These are phyloP conservation scores for Noctua fimbriata DNA, from an alignment of 2,888 invertebrate genomes.

Conservation along the genomic window DNA sequence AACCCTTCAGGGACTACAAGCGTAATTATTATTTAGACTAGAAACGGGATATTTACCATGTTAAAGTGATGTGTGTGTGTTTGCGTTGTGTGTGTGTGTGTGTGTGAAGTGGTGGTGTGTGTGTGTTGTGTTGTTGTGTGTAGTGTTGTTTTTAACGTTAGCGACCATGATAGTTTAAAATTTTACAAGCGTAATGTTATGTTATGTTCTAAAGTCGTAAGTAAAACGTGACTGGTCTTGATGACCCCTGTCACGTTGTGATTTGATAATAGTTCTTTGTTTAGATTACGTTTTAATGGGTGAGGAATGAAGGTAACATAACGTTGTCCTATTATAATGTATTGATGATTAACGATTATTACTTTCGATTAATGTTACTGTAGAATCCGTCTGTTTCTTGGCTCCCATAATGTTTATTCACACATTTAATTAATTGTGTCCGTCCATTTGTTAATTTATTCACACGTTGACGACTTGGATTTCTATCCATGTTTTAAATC, in stretches of 20 bases:
- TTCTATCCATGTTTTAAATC: neutral
- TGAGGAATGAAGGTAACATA: neutral
- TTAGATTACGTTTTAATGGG: neutral
- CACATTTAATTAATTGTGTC: neutral
- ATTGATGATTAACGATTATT: constrained; percentile 9
- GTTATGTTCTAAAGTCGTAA: neutral
- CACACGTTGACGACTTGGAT: neutral
- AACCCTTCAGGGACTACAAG: no score
- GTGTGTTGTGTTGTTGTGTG: no score
- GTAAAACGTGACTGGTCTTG: neutral
- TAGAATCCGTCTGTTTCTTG: neutral
- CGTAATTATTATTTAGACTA: no score
- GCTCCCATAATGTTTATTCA: neutral
- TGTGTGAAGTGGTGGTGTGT: no score
- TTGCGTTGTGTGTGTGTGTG: no score
- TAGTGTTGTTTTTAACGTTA: no score
- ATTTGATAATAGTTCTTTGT: constrained; percentile 25
- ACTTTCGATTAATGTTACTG: neutral
- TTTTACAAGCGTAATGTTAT: no score
- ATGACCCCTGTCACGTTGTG: constrained; percentile 31
- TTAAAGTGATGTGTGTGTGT: no score
- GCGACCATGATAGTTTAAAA: no score
- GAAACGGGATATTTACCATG: no score
- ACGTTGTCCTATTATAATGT: neutral
- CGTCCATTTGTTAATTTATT: neutral